phyloP scores from a whole-genome alignment of 2,888 invertebrate species.

The Anorthoa munda region DNA sequence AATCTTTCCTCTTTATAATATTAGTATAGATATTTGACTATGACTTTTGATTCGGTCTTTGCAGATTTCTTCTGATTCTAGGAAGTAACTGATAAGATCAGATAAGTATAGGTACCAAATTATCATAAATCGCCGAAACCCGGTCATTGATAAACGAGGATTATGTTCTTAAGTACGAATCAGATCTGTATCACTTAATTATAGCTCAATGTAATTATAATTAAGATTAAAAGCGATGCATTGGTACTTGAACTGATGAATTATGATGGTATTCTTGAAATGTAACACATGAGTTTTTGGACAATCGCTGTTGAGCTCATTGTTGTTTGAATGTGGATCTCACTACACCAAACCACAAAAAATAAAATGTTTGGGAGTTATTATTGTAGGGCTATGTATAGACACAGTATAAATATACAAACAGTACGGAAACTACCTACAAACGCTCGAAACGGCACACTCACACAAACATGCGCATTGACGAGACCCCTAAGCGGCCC shows the following conservation, averaged over 20 bases:
- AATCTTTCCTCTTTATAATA: too few species aligned
- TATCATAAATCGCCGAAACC: conserved; percentile 29
- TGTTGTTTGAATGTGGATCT: too few species aligned
- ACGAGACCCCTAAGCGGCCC: too few species aligned
- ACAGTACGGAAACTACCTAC: too few species aligned
- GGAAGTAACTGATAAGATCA: conserved; percentile 23
- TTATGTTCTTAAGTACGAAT: conserved; percentile 19
- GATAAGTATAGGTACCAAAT: conserved; percentile 15
- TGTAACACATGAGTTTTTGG: background rate
- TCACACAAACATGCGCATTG: too few species aligned
- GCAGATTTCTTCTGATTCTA: background rate
- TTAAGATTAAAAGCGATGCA: conserved; percentile 34
- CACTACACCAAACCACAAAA: background rate
- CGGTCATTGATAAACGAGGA: conserved; percentile 8
- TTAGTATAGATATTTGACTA: too few species aligned
- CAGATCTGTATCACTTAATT: conserved; percentile 53
- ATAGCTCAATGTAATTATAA: conserved; percentile 37
- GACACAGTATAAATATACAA: too few species aligned
- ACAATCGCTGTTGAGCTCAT: background rate
- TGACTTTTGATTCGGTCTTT: background rate
- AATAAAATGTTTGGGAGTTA: background rate
- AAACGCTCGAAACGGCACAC: too few species aligned
- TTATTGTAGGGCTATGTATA: background rate
- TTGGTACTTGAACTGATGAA: conserved; percentile 37
- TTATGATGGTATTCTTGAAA: conserved; percentile 28